Evolutionary conservation across 2,113 vertebrate genomes (phyloP), one percentile per base, ranked within the genome.

Genomic region (Gnathonemus longibarbis): DNA sequence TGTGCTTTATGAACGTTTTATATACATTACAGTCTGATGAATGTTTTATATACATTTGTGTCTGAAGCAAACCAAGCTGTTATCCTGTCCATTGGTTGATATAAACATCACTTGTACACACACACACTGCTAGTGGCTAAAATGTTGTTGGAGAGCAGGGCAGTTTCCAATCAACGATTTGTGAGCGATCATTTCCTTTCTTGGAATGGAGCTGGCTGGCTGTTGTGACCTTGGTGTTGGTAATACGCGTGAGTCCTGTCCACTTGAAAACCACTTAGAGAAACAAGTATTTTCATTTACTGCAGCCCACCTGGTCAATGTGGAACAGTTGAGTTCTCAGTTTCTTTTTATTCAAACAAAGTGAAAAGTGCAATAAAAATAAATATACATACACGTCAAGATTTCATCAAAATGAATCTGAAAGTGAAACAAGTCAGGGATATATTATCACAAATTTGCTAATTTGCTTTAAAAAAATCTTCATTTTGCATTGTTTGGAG

Each of bases 101-200:
- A 86, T 86, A 86, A 48, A 86, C 48, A 48, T 86, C 48, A 46
- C 84, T 46, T 84, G 13, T 17, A 45, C 39, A 21, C 83, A 46
- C 46, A 84, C 21, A 48, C 48, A 86, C 19, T 13, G 48, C 19
- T 31, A 86, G n/a, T 31, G 19, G n/a, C 9, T 49, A 27, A 86
- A 50, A 27, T 42, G 74, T 35, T 77, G 70, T 80, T 2, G 35
- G 4, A 19, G 35, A 80, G 74, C 74, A 80, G 74, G 4, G 35
- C 74, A 80, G 74, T 42, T 80, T 80, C 74, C 48, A 50, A 86
- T 24, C 24, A 10, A 46, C n/a, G 84, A 27, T 50, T 86, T 85
- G 24, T 27, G 7, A 86, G 84, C 24, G 84, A 50, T 49, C 84
- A 49, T 86, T 49, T 86, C 84, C 84, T 86, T 86, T 86, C 84